Evolutionary conservation across 1,140 invertebrate species (phyloP), one percentile per base, ranked within the genome.

Genomic region (Latrodectus geometricus): DNA sequence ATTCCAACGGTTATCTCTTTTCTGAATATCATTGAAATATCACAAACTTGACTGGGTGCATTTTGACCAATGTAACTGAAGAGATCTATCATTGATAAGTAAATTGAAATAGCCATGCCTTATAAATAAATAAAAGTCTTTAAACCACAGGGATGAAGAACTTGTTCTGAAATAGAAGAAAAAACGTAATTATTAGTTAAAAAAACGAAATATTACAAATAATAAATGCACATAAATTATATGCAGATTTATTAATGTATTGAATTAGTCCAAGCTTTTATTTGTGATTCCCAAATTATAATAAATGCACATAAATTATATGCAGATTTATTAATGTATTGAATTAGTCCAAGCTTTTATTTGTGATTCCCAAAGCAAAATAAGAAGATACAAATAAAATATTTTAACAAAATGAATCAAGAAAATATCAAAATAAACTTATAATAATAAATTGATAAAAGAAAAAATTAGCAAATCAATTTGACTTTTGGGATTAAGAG

Each of bases 121-220:
- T 61, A 14, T 2, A 61, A 61, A 61, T 14, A 61, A 61, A 61
- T 14, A 61, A 61, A 4, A 61, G 54, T 70, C 21, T 75, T 54
- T 35, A 81, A 81, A 48, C 79, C 49, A 81, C 79, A 81, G 79
- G 79, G 79, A 81, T 81, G 23, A 68, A 35, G 20, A 52, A 35
- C 23, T 72, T 49, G 49, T n/a, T 49, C 79, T 81, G 79, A 72
- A 81, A 79, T 4, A 72, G 49, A 11, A 81, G 54, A 81, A 23
- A 12, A 79, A 50, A 52, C 8, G 65, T 11, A 70, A 70, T 70
- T 8, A 70, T 23, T 70, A 70, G 54, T 56, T 56, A 9, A 8
- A 56, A 56, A 56, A 14, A 8, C 14, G 54, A 9, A 56, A 9
- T 9, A 56, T 9, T 56, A 9, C 14, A 56, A 56, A 61, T 17